Evolutionary conservation across 2,113 vertebrate genomes (phyloP).

Genomic region (Sporophila hypoxantha): DNA sequence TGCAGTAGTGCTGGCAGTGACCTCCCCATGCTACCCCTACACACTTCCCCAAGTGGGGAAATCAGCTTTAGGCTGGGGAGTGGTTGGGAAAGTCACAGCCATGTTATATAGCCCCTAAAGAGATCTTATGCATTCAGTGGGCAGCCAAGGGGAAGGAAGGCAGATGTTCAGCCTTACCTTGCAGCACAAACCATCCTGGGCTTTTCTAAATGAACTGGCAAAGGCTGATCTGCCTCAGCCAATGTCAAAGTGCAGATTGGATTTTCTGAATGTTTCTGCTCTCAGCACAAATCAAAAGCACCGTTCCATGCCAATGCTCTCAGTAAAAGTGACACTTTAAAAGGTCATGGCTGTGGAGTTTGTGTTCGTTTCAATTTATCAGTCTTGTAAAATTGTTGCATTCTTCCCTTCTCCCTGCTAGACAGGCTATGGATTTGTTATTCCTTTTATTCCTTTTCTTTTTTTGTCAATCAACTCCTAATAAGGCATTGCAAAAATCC

Average conservation of each 20-base stretch:
- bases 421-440: background rate
- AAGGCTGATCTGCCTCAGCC: background rate
- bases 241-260: background rate
- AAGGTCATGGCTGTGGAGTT: constrained; percentile 39
- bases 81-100: background rate
- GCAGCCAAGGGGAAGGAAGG: background rate
- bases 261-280: constrained; percentile 23
- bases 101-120: background rate
- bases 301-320: background rate
- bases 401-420: background rate
- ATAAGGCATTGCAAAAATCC: background rate
- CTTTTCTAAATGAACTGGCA: background rate
- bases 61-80: background rate
- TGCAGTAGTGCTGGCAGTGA: background rate
- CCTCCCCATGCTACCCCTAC: background rate
- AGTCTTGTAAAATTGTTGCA: constrained; percentile 4
- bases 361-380: constrained; percentile 3
- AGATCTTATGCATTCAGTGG: background rate
- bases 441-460: background rate
- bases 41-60: background rate
- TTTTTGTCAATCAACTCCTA: background rate
- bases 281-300: constrained; percentile 29
- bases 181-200: background rate
- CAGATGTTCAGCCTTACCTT: background rate
- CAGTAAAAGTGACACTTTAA: constrained; percentile 22